These are phyloP conservation scores for Acipenser transmontanus DNA, from an alignment of 2,797 vertebrate genomes.

Conservation along the genomic window DNA sequence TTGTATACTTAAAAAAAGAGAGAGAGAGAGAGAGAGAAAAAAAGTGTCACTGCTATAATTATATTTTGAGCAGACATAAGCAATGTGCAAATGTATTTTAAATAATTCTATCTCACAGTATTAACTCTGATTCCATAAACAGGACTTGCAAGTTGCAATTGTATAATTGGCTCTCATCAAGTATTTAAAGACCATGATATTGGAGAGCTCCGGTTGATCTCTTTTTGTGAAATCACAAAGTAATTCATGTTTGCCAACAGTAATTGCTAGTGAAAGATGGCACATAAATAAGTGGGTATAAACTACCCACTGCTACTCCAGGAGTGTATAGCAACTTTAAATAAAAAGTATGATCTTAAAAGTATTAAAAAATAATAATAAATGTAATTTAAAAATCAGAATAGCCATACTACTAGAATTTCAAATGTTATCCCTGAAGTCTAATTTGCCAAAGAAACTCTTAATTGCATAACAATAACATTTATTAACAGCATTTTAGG, in stretches of 20 bases:
- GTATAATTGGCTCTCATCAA: constrained; percentile 4
- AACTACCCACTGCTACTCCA: no score
- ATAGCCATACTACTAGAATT: constrained; percentile 29
- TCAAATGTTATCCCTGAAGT: constrained; percentile 21
- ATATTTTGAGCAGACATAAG: constrained; percentile 66
- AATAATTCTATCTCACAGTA: constrained; percentile 48
- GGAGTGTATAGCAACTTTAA: no score
- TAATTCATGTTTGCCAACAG: constrained; percentile 22
- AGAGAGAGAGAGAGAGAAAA: constrained; percentile 15
- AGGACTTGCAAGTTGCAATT: constrained; percentile 38
- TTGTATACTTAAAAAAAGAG: constrained; percentile 9
- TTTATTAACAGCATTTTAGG: neutral
- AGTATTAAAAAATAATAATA: no score
- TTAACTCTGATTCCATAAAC: constrained; percentile 59
- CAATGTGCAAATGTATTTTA: constrained; percentile 67
- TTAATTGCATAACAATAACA: neutral
- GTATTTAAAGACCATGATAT: neutral
- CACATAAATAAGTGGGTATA: neutral
- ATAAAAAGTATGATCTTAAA: no score
- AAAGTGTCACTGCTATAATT: constrained; percentile 56
- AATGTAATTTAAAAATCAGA: no score
- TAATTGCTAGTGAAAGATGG: constrained; percentile 18
- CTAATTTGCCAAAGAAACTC: constrained; percentile 80
- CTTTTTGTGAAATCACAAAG: constrained; percentile 4
- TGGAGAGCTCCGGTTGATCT: neutral